Evolutionary conservation across 2,888 invertebrate species (phyloP), one percentile per base, ranked within the genome.

Genomic region (Lasius platythorax): DNA sequence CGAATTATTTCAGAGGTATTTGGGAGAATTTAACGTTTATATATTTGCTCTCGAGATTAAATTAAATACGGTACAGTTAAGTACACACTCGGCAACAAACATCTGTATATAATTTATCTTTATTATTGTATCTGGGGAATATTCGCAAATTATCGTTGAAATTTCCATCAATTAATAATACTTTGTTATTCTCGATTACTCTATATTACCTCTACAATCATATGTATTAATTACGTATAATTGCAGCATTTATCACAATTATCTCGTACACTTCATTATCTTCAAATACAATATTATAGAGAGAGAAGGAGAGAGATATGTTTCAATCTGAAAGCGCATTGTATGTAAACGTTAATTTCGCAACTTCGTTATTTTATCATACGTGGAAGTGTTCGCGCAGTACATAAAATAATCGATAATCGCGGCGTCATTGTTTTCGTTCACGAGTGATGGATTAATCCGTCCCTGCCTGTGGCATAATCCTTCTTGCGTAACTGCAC

Each of bases 401-500:
- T 53, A 33, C 40, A 8, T 30, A 66, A 66, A 76, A 75, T 64
- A 53, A 79, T 61, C 46, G 61, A 72, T 58, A 46, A 70, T 72
- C 58, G 8, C 50, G 43, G 18, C 46, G 33, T 11, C 46, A 56
- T 81, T 61, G 72, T 63, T 46, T 53, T 79, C 72, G 72, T 18
- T 23, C 46, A n/a, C 46, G 79, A 63, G 37, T 61, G 72, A 81
- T 37, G 46, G 46, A 81, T 81, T 63, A 72, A 79, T 79, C 18
- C 72, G 46, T 37, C n/a, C 46, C 79, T 37, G 33, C 11, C n/a
- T 11, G 8, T 28, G 66, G 12, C 56, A 43, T 70, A 70, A 78
- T 78, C 78, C 75, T 66, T 40, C 72, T 81, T 81, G 61, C 72
- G 33, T 37, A 72, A 72, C 72, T 46, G 72, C 46, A 81, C 72